phyloP scores from a whole-genome alignment of 92 coral and sea anemone genomes.

The Umimayanthus chanpuru region DNA sequence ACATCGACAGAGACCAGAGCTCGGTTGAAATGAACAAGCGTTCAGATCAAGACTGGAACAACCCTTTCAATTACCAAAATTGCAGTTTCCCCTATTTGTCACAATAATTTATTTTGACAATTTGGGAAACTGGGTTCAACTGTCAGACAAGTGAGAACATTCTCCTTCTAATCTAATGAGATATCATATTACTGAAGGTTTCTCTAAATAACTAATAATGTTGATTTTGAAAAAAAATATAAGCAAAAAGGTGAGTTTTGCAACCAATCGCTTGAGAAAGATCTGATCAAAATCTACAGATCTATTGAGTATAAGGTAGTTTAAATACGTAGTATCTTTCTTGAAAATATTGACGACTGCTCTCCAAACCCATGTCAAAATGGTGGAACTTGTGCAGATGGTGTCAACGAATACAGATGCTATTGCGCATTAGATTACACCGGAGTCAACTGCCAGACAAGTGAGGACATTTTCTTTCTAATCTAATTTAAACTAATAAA shows the following conservation, averaged over 20 bases:
- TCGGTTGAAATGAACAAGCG: too few species aligned
- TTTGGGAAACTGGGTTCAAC: background rate
- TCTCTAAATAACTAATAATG: too few species aligned
- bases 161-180: background rate
- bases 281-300: background rate
- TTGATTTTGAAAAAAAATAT: background rate
- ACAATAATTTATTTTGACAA: too few species aligned
- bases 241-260: too few species aligned
- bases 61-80: too few species aligned
- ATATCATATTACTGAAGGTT: too few species aligned
- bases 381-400: background rate
- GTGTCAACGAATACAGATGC: background rate
- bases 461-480: background rate
- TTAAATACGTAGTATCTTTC: background rate
- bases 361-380: background rate
- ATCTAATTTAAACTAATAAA: background rate
- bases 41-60: too few species aligned
- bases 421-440: background rate
- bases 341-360: background rate
- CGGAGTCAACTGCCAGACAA: background rate
- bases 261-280: background rate
- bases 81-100: too few species aligned
- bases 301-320: background rate
- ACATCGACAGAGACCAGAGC: too few species aligned
- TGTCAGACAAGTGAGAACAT: background rate